Percentiles rank a stretch among this genome's conserved stretches.
Conservation (phyloP, 2,888 invertebrate genomes). For the Rhagonycha lutea region DNA sequence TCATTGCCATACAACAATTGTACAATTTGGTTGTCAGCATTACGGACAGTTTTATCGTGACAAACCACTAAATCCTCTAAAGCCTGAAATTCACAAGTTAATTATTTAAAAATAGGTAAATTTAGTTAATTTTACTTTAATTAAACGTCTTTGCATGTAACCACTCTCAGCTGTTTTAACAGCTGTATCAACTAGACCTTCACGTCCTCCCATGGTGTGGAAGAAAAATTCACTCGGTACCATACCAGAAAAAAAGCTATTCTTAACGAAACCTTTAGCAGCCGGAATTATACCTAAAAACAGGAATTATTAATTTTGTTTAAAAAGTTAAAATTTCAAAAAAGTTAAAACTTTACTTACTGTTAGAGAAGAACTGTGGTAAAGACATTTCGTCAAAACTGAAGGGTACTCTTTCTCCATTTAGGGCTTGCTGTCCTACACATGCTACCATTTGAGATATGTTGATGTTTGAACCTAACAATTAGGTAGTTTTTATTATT, state of each 20-base stretch:
- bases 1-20: constrained; percentile 96
- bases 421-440: constrained; percentile 98
- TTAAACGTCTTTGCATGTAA: constrained; percentile 94
- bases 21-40: constrained; percentile 90
- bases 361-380: constrained; percentile 91
- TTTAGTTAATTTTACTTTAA: constrained; percentile 64
- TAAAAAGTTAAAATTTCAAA: neutral
- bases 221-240: constrained; percentile 99
- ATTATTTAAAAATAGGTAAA: neutral
- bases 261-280: constrained; percentile 96
- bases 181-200: constrained; percentile 97
- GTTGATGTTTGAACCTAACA: constrained; percentile 92
- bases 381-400: constrained; percentile 93
- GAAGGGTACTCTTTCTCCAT: constrained; percentile 95
- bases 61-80: constrained; percentile 94
- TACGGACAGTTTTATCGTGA: constrained; percentile 95
- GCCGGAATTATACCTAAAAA: constrained; percentile 85
- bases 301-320: neutral
- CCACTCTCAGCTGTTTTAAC: constrained; percentile 99
- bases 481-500: neutral
- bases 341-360: constrained; percentile 58
- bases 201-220: constrained; percentile 98
- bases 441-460: constrained; percentile 99
- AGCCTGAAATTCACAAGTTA: constrained; percentile 53
- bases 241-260: constrained; percentile 95